These are phyloP conservation scores for Protobothrops flavoviridis DNA, from an alignment of 2,113 vertebrate genomes.

Conservation along the genomic window DNA sequence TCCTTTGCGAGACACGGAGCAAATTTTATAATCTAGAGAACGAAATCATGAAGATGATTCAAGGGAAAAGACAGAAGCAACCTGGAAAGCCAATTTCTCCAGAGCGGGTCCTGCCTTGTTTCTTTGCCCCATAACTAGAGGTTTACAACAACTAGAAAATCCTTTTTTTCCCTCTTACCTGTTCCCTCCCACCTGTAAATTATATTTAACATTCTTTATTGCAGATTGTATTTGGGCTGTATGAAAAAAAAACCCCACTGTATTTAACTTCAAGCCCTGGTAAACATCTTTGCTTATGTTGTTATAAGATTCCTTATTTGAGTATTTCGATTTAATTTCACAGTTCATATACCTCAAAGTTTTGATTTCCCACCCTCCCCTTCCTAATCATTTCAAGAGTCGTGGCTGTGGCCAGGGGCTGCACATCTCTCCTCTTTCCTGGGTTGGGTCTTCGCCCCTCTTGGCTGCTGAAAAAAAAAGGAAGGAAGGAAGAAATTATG, in stretches of 20 bases:
- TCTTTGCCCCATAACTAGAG: fast-evolving
- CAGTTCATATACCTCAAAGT: slow-evolving; percentile 81
- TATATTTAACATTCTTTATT: slow-evolving; percentile 78
- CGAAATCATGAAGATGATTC: background rate
- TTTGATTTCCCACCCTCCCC: slow-evolving; percentile 62
- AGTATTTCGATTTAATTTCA: slow-evolving; percentile 82
- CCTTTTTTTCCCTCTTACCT: slow-evolving; percentile 10
- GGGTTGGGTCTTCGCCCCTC: background rate
- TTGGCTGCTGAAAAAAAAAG: background rate
- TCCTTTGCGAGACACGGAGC: background rate
- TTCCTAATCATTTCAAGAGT: slow-evolving; percentile 26
- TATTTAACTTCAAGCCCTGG: slow-evolving; percentile 83
- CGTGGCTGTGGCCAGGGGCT: slow-evolving; percentile 21
- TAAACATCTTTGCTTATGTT: slow-evolving; percentile 80
- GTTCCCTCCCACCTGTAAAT: slow-evolving; percentile 56
- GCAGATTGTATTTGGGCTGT: slow-evolving; percentile 70
- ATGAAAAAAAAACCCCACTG: slow-evolving; percentile 71
- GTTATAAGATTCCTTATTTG: slow-evolving; percentile 76
- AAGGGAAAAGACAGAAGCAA: slow-evolving; percentile 5
- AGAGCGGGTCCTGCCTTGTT: fast-evolving
- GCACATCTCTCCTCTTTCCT: background rate
- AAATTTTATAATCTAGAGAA: background rate
- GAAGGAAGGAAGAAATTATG: background rate
- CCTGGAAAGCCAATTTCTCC: background rate
- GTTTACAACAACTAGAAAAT: slow-evolving; percentile 50